These are phyloP conservation scores for Orbicella faveolata DNA, from an alignment of 64 coral and sea anemone genomes.

Conservation along the genomic window DNA sequence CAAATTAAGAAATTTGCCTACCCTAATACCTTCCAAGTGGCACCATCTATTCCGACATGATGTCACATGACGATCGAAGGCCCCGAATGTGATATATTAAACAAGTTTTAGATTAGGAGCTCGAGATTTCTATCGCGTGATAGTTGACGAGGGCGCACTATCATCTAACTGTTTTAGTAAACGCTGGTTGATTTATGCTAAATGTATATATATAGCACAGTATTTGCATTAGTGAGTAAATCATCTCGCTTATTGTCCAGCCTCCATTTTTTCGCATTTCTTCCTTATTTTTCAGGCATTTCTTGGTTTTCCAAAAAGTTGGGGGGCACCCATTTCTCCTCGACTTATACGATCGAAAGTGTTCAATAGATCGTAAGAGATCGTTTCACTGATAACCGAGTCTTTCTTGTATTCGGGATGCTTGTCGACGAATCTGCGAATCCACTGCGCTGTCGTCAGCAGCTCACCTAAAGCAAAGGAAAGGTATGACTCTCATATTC, in stretches of 20 bases:
- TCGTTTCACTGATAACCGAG: conserved; percentile 82
- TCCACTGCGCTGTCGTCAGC: conserved; percentile 96
- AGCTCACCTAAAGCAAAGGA: conserved; percentile 63
- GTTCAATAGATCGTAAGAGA: conserved; percentile 88
- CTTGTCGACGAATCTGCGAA: conserved; percentile 70
- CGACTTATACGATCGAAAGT: conserved; percentile 73
- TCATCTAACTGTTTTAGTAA: no score
- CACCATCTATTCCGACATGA: no score
- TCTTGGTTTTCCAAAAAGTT: conserved; percentile 86
- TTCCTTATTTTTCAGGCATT: conserved; percentile 74
- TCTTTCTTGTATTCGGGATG: conserved; percentile 92
- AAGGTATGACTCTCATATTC: not conserved
- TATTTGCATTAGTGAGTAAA: not conserved
- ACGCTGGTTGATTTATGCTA: no score
- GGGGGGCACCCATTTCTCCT: conserved; percentile 55
- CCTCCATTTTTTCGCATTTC: conserved; percentile 60
- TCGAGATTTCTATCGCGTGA: no score
- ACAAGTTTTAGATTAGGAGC: no score
- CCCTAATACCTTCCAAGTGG: no score
- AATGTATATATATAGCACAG: not conserved
- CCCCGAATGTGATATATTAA: no score
- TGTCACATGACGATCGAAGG: no score
- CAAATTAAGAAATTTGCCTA: no score
- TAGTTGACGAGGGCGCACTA: no score
- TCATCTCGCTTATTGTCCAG: not conserved